Conservation (phyloP, 2,797 vertebrate genomes). For the Cercopithecus diana region DNA sequence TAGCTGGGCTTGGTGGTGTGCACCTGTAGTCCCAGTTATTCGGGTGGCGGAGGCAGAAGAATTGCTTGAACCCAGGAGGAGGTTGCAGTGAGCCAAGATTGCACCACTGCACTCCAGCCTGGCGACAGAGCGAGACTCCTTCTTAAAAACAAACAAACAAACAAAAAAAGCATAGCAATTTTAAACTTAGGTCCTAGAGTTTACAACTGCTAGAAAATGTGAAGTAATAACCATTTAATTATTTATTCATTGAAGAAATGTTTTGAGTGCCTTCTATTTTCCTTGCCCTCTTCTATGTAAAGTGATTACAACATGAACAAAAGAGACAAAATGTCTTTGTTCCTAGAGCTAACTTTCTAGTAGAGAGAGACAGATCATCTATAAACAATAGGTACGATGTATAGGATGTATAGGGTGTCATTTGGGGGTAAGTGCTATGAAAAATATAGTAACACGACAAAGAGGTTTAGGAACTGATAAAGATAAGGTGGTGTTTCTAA, state of each 20-base stretch:
- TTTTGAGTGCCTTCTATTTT: neutral
- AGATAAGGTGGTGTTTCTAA: neutral
- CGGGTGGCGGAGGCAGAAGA: too few species aligned
- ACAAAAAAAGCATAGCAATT: neutral
- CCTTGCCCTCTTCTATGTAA: neutral
- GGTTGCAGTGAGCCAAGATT: too few species aligned
- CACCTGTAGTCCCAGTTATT: too few species aligned
- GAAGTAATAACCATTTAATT: neutral
- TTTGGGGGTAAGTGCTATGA: neutral
- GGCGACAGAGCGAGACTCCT: fast-evolving
- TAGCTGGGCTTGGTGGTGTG: too few species aligned
- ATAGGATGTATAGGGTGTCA: neutral
- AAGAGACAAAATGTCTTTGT: neutral
- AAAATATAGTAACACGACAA: neutral
- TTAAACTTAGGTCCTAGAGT: neutral
- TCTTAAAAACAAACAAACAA: neutral
- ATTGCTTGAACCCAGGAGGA: too few species aligned
- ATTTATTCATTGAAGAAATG: neutral
- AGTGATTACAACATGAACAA: neutral
- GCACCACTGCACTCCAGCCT: too few species aligned
- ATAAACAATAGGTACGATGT: fast-evolving
- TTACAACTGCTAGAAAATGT: neutral
- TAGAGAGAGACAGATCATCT: neutral
- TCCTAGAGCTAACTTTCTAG: neutral
- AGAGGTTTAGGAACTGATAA: neutral